These are phyloP conservation scores for Drosophila mimica DNA, from an alignment of 2,888 invertebrate species.

Conservation along the genomic window DNA sequence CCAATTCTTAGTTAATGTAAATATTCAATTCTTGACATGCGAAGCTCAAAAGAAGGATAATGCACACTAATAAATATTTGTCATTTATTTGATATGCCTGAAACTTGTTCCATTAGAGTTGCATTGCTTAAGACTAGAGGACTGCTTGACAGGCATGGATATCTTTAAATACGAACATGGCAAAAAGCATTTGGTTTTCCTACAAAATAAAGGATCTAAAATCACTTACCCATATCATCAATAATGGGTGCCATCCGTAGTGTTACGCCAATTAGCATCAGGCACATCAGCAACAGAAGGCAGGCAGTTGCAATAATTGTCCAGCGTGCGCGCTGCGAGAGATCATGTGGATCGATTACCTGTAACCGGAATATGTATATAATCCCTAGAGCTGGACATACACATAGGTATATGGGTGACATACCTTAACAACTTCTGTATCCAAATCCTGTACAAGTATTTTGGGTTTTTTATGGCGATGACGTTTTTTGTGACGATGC, in stretches of 20 bases:
- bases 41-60: constrained; percentile 55
- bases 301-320: constrained; percentile 96
- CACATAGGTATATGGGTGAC: neutral
- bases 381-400: neutral
- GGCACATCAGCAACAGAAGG: constrained; percentile 93
- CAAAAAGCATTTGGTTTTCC: constrained; percentile 44
- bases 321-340: constrained; percentile 93
- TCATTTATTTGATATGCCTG: constrained; percentile 21
- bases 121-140: constrained; percentile 50
- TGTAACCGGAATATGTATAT: constrained; percentile 62
- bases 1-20: constrained; percentile 28
- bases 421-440: constrained; percentile 85
- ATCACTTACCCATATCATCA: constrained; percentile 95
- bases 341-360: constrained; percentile 92
- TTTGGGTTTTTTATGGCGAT: constrained; percentile 85
- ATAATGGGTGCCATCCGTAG: constrained; percentile 97
- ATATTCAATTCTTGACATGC: constrained; percentile 55
- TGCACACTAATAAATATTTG: constrained; percentile 31
- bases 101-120: constrained; percentile 74
- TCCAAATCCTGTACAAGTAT: constrained; percentile 85
- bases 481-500: constrained; percentile 85
- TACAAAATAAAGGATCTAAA: neutral
- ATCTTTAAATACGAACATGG: constrained; percentile 13
- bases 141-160: constrained; percentile 60
- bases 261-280: constrained; percentile 95